Evolutionary conservation across 2,888 invertebrate genomes (phyloP), one percentile per base, ranked within the genome.

Genomic region (Ferdinandea cuprea): DNA sequence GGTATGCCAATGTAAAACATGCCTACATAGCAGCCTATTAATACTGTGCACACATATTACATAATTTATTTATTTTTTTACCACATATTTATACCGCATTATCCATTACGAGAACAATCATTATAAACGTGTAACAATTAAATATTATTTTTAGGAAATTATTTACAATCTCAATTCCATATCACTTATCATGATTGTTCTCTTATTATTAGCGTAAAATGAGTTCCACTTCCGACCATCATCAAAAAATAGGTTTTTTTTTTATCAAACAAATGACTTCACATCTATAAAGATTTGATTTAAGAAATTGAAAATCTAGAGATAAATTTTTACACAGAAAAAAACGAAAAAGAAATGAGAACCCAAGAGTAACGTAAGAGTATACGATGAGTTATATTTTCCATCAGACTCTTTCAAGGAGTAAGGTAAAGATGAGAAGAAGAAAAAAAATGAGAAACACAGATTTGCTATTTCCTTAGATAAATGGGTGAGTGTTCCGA

Each of bases 391-490:
- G 52, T 69, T 59, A 46, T 40, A n/a, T n/a, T 40, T 69, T 58
- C 30, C 69, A 59, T 37, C 54, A 25, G 54, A 32, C 52, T 15
- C 15, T 19, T 17, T 68, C 35, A 25, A 59, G 28, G 28, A 44
- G 19, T 11, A 28, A 46, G 25, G 54, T 13, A 54, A 9, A 8
- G 15, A 3, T 17, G 1, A n/a, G n/a, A n/a, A n/a, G n/a, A n/a
- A n/a, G n/a, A n/a, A n/a, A 37, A 48, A 50, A 30, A 30, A 58
- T 19, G 6, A 17, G 3, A n/a, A 25, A 35, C 19, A 58, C 25
- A 58, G 58, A 69, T 69, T 69, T 40, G 48, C 37, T 69, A 50
- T 69, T 69, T 69, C 58, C 58, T 50, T n/a, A 13, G 32, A 44
- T 30, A 44, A 54, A 68, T 68, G 54, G 11, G 6, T n/a, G n/a